Evolutionary conservation across 2,797 vertebrate genomes (phyloP).

Genomic region (Calcarius lapponicus): DNA sequence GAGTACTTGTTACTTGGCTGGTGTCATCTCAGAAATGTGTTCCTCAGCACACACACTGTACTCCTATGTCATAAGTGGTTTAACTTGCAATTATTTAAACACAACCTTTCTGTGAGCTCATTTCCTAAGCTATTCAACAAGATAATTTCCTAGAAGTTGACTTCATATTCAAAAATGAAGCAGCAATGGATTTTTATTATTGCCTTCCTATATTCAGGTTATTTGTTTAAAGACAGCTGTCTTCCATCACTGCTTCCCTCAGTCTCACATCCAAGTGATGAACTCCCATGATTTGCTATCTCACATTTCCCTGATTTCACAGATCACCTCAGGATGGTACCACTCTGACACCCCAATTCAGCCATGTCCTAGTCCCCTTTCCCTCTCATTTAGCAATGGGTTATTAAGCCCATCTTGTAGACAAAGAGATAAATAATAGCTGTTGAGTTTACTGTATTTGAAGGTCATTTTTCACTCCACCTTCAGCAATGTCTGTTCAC

Average conservation of each 20-base stretch:
- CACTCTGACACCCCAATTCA: neutral
- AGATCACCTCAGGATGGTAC: neutral
- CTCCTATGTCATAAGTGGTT: neutral
- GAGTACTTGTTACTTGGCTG: neutral
- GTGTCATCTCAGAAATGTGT: neutral
- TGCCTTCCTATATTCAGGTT: neutral
- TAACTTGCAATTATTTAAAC: neutral
- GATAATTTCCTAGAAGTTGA: neutral
- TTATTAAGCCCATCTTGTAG: constrained; percentile 15
- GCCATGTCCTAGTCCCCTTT: neutral
- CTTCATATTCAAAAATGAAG: neutral
- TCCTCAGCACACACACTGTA: neutral
- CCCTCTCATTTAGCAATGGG: constrained; percentile 10
- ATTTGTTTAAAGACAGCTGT: neutral
- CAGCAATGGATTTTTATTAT: neutral
- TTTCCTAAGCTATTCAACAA: neutral
- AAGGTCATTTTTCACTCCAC: constrained; percentile 54
- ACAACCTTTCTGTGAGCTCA: neutral
- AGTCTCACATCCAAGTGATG: neutral
- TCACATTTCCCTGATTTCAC: neutral
- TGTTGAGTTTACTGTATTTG: constrained; percentile 36
- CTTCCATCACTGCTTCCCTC: neutral
- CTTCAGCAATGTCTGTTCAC: constrained; percentile 37
- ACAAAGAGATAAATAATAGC: constrained; percentile 55
- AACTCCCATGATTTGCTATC: neutral